Evolutionary conservation across 53 echinoderm and acorn worm species (phyloP), one percentile per base, ranked within the genome.

Genomic region (Echinometra lucunter): DNA sequence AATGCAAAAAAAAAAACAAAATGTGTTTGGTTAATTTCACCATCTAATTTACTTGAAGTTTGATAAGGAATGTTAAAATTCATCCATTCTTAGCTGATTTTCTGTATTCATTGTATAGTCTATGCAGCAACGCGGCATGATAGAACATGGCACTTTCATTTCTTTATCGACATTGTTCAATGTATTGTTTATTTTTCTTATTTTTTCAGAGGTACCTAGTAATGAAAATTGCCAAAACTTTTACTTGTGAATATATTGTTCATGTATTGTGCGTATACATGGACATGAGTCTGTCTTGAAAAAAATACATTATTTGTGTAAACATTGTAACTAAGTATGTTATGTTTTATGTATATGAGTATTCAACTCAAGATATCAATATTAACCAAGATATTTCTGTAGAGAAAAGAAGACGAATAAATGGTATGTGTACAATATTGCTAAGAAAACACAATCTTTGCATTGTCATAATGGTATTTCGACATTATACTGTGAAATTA

Each of bases 291-390:
- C 28, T 85, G 85, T 82, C 18, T 21, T 85, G 45, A 19, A 9
- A 85, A 85, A 49, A 19, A 44, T 44, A 81, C 44, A 32, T 69
- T 12, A 78, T 78, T 16, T 78, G 78, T 78, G 42, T 42, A 78
- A 42, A 78, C 42, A 47, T 85, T 45, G 45, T 49, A 85, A 27
- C 28, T 47, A 11, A 47, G 49, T 85, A 81, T 49, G 85, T 47
- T 11, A 28, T 47, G 85, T 47, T 85, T 13, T 12, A 47, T 45
- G 38, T 60, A 49, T 37, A 38, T 89, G 89, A 89, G 89, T 89
- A 89, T 89, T 89, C 89, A 89, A 89, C 89, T 89, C 89, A 58
- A 60, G 21, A 38, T 89, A 88, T 30, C 25, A 88, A 55, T 85
- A 49, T 13, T 85, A 45, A 28, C 49, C 85, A 85, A 49, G 49